These are phyloP conservation scores for Drosophila melanica DNA, from an alignment of 1,140 invertebrate species.

Conservation along the genomic window DNA sequence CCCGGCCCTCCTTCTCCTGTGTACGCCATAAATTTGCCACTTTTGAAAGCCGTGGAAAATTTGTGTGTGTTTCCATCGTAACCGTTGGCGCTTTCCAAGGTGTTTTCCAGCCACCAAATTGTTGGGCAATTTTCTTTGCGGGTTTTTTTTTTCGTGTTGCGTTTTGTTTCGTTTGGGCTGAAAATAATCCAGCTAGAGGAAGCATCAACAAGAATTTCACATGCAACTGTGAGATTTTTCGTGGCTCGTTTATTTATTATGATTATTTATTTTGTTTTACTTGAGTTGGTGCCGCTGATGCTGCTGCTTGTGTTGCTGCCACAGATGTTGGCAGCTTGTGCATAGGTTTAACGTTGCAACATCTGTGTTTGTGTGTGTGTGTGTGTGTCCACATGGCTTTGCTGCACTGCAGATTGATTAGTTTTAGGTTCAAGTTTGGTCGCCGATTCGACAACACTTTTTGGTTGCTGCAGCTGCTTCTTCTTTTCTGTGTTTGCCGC, in stretches of 20 bases:
- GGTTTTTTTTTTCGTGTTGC: constrained; percentile 13
- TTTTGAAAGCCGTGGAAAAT: constrained; percentile 3
- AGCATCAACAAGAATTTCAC: constrained; percentile 40
- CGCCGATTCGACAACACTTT: constrained; percentile 27
- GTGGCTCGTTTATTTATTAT: constrained; percentile 81
- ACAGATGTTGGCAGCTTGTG: constrained; percentile 24
- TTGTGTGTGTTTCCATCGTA: constrained; percentile 6
- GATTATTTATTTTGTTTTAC: constrained; percentile 79
- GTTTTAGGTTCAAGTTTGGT: constrained; percentile 55
- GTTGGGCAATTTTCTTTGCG: constrained; percentile 34
- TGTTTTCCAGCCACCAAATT: constrained; percentile 29
- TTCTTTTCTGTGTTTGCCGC: constrained; percentile 12
- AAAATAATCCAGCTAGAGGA: constrained; percentile 26
- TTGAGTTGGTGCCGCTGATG: constrained; percentile 54
- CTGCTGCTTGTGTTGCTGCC: constrained; percentile 56
- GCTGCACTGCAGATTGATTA: constrained; percentile 62
- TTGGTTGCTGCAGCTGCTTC: background rate
- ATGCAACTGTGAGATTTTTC: constrained; percentile 76
- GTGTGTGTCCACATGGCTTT: constrained; percentile 29
- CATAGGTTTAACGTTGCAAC: constrained; percentile 14
- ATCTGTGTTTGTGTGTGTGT: constrained; percentile 3
- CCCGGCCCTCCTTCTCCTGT: background rate
- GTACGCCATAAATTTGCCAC: constrained; percentile 22
- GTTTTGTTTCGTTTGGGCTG: constrained; percentile 9
- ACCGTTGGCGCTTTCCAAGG: constrained; percentile 28